Evolutionary conservation across 2,888 invertebrate species (phyloP).

Genomic region (Andrena bicolor): DNA sequence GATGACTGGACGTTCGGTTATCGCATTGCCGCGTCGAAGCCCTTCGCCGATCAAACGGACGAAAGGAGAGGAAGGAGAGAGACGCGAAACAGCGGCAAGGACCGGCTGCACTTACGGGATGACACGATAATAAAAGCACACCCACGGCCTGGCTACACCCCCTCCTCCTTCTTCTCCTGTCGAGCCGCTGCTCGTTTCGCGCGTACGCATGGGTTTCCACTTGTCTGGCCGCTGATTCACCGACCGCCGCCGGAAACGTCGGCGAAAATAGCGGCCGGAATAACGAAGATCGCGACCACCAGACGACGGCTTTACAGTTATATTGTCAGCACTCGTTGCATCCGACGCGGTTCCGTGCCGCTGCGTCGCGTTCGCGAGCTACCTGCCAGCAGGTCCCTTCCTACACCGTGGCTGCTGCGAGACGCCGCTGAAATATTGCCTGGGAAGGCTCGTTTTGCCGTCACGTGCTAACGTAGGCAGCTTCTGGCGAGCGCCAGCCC

Average conservation of each 20-base stretch:
- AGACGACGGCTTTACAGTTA: constrained; percentile 65
- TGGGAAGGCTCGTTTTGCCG: not conserved
- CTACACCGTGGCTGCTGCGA: not conserved
- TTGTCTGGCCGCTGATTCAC: constrained; percentile 58
- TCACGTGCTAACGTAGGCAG: not conserved
- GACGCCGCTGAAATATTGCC: constrained; percentile 24
- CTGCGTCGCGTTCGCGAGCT: not conserved
- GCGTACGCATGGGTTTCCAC: constrained; percentile 50
- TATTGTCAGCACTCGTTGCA: constrained; percentile 66
- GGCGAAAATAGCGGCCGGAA: constrained; percentile 68
- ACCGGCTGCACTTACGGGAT: constrained; percentile 46
- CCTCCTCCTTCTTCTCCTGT: not conserved
- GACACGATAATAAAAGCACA: constrained; percentile 61
- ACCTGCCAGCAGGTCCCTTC: constrained; percentile 18
- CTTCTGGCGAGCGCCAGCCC: too few relatives aligned
- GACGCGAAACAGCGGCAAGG: constrained; percentile 9
- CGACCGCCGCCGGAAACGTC: constrained; percentile 52
- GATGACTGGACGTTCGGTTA: not conserved
- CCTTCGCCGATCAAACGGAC: not conserved
- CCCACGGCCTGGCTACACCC: constrained; percentile 24
- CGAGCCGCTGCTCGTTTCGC: constrained; percentile 15
- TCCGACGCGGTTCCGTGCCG: constrained; percentile 30
- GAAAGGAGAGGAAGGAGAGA: constrained; percentile 6
- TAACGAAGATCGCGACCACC: constrained; percentile 65
- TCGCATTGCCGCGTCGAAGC: not conserved